Conservation (phyloP, 2,888 invertebrate species). For the Phorcus lineatus region DNA sequence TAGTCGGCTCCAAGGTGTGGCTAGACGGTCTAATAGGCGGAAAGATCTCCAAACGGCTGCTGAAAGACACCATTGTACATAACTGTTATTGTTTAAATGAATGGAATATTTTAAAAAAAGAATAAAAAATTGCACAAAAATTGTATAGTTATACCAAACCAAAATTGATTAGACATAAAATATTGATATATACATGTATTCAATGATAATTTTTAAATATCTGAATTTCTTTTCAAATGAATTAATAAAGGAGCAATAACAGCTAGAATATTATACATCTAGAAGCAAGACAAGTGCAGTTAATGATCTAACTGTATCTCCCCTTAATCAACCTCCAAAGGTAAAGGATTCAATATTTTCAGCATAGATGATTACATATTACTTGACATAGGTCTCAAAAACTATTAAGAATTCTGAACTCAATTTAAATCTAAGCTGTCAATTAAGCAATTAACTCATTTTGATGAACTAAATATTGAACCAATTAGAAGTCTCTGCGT, state of each 20-base stretch:
- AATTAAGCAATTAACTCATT: too few species aligned
- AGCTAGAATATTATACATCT: too few species aligned
- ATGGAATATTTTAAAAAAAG: background rate
- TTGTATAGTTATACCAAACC: background rate
- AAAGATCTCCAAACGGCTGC: slow-evolving; percentile 50
- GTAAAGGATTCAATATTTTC: background rate
- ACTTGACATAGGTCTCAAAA: too few species aligned
- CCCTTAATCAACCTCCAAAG: background rate
- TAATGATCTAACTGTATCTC: background rate
- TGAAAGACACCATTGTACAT: background rate
- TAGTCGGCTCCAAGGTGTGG: slow-evolving; percentile 59
- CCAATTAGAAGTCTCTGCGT: background rate
- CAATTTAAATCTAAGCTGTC: too few species aligned
- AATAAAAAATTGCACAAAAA: background rate
- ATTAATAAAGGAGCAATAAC: background rate
- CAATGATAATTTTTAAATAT: too few species aligned
- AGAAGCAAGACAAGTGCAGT: background rate
- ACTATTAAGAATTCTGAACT: too few species aligned
- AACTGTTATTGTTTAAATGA: background rate
- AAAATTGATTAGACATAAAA: background rate
- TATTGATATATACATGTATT: too few species aligned
- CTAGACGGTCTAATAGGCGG: slow-evolving; percentile 57
- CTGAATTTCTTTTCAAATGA: background rate
- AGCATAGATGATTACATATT: too few species aligned
- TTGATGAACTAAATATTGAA: too few species aligned